Percentiles rank a stretch among this genome's conserved stretches.
Evolutionary conservation across 2,797 vertebrate genomes (phyloP).

Genomic region (Masticophis lateralis): DNA sequence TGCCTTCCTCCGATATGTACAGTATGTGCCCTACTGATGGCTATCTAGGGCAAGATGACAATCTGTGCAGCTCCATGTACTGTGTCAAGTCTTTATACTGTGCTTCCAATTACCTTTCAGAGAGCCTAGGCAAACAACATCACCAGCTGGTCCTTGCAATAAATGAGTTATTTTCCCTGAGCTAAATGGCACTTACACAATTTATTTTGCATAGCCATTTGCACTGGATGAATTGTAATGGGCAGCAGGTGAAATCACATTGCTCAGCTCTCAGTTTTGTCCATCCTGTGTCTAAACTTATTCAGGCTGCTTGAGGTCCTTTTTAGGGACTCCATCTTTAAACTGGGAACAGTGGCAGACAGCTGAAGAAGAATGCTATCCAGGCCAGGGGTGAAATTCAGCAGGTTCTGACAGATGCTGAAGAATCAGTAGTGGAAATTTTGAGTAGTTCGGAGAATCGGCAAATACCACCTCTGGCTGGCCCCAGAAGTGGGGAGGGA

Average conservation of each 20-base stretch:
- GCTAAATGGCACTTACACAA: conserved; percentile 61
- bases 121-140: conserved; percentile 58
- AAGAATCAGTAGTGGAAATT: no score
- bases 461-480: no score
- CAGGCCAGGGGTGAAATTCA: no score
- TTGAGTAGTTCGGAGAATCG: no score
- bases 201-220: conserved; percentile 62
- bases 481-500: no score
- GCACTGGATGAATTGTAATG: conserved; percentile 52
- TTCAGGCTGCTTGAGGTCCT: conserved; percentile 14
- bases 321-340: rapidly evolving
- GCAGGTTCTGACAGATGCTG: no score
- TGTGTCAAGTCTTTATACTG: conserved; percentile 57
- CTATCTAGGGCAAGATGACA: conserved; percentile 59
- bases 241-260: conserved; percentile 40
- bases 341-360: neutral
- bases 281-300: conserved; percentile 21
- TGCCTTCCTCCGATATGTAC: neutral
- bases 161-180: conserved; percentile 59
- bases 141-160: conserved; percentile 63
- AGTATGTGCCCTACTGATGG: conserved; percentile 39
- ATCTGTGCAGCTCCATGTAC: conserved; percentile 50
- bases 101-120: conserved; percentile 64
- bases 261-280: conserved; percentile 2
- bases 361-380: neutral